A percentile compares a stretch with the other conserved stretches of the same genome.
Evolutionary conservation across 53 echinoderm and acorn worm species (phyloP).

Genomic region (Hippasteria phrygiana): DNA sequence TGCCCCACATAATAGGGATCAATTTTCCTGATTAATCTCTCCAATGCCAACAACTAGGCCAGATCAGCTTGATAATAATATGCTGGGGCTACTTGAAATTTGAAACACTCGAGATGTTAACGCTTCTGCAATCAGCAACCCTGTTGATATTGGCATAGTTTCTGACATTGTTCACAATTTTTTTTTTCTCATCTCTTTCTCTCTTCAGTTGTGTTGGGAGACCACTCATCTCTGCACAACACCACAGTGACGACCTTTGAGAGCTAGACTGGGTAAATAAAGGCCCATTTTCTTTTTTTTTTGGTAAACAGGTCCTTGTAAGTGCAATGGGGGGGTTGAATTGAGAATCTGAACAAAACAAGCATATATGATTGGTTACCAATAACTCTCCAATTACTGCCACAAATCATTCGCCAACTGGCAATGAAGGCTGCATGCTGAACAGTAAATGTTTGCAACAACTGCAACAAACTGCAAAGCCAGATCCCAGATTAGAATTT

Average conservation of each 20-base stretch:
- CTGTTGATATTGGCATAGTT: slow-evolving; percentile 17
- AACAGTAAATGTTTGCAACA: too few species aligned
- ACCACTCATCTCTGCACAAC: slow-evolving; percentile 24
- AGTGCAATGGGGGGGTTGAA: slow-evolving; percentile 28
- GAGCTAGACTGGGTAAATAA: slow-evolving; percentile 14
- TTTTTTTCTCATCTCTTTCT: neutral
- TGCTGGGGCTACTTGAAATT: slow-evolving; percentile 52
- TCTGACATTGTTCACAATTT: neutral
- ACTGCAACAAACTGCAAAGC: too few species aligned
- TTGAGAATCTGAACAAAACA: neutral
- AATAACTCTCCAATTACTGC: slow-evolving; percentile 4
- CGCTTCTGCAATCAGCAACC: slow-evolving; percentile 15
- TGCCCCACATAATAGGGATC: slow-evolving; percentile 49
- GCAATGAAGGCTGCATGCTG: too few species aligned
- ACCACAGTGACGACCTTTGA: slow-evolving; percentile 44
- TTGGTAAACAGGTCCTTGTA: slow-evolving; percentile 48
- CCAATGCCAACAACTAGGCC: slow-evolving; percentile 51
- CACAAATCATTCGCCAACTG: too few species aligned
- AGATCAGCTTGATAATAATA: slow-evolving; percentile 23
- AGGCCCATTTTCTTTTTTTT: neutral
- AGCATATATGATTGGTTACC: neutral
- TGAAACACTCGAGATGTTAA: slow-evolving; percentile 56
- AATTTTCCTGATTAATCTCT: slow-evolving; percentile 21
- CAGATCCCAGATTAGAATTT: too few species aligned
- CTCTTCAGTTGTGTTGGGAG: neutral